Conservation (phyloP, 2,888 invertebrate species). For the Archips crataeganus region DNA sequence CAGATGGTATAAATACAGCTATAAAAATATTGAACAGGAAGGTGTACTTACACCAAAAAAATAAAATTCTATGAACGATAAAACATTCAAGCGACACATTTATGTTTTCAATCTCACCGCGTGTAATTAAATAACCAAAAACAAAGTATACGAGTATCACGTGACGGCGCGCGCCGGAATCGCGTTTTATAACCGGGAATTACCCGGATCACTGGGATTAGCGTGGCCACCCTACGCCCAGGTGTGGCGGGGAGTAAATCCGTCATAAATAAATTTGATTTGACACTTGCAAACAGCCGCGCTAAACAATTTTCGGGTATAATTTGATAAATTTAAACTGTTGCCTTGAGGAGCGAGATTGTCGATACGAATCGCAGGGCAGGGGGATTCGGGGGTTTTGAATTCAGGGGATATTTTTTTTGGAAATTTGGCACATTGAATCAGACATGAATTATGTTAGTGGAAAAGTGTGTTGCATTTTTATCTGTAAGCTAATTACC, state of each 20-base stretch:
- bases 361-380: not conserved
- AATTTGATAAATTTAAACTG: conserved; percentile 52
- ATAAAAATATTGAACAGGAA: too few species aligned
- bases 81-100: not conserved
- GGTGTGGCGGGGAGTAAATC: conserved; percentile 73
- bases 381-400: not conserved
- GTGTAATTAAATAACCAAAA: conserved; percentile 30
- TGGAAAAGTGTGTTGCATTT: too few species aligned
- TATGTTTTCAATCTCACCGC: not conserved
- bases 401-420: not conserved
- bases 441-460: too few species aligned
- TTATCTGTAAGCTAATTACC: too few species aligned
- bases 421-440: not conserved
- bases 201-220: conserved; percentile 62
- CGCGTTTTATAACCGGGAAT: conserved; percentile 56
- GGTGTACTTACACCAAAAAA: too few species aligned
- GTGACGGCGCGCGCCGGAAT: conserved; percentile 47
- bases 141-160: conserved; percentile 47
- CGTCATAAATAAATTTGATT: conserved; percentile 81
- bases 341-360: conserved; percentile 42
- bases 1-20: too few species aligned
- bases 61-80: too few species aligned
- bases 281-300: conserved; percentile 73
- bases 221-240: conserved; percentile 65
- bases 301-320: conserved; percentile 64